A percentile compares a stretch with the other conserved stretches of the same genome.
phyloP scores from a whole-genome alignment of 2,888 invertebrate genomes.

The Nomada flava region DNA sequence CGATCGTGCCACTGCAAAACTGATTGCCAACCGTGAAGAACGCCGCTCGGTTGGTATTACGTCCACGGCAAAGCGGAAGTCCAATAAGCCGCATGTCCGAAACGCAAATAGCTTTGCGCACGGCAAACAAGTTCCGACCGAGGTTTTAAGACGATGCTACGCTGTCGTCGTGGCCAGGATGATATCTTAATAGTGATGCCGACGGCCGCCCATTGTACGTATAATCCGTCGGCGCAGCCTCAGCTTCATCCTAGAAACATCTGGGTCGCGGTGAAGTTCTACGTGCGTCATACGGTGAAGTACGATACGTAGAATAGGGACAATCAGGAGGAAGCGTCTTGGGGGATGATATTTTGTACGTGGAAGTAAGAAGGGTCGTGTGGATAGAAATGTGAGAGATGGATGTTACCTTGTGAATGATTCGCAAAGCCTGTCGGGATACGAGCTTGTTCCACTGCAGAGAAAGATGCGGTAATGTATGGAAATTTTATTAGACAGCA shows the following conservation, averaged over 20 bases:
- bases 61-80: conserved; percentile 38
- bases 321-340: not conserved
- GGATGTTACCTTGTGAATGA: not conserved
- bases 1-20: conserved; percentile 24
- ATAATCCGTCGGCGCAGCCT: not conserved
- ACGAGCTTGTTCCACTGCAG: not conserved
- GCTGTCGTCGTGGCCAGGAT: not conserved
- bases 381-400: not conserved
- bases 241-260: not conserved
- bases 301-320: not conserved
- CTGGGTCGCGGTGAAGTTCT: not conserved
- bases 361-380: not conserved
- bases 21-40: conserved; percentile 36
- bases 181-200: conserved; percentile 18
- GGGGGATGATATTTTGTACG: not conserved
- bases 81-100: conserved; percentile 64
- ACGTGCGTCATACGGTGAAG: not conserved
- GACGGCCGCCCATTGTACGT: not conserved
- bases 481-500: too few species aligned
- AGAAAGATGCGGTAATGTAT: not conserved
- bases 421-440: not conserved
- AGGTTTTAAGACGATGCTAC: conserved; percentile 37
- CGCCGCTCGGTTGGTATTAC: conserved; percentile 34
- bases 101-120: conserved; percentile 59
- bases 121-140: conserved; percentile 30